Conservation (phyloP, 1,140 invertebrate species). For the Hycleus phaleratus region DNA sequence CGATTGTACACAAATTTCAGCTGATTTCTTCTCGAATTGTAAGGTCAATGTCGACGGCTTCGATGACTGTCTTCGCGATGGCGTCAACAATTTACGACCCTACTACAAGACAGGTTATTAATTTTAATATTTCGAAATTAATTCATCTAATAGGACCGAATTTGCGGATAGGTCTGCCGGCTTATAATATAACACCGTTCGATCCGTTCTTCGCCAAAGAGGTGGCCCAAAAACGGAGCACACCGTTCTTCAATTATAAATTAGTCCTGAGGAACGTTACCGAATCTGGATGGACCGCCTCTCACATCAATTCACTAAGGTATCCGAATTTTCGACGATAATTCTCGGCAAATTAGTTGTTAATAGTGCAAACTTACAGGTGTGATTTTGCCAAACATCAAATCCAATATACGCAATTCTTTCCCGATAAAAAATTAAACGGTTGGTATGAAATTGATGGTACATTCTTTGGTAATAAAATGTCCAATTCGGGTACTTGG, state of each 20-base stretch:
- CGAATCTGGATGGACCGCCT: slow-evolving; percentile 67
- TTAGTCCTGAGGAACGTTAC: slow-evolving; percentile 63
- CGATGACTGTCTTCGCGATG: slow-evolving; percentile 63
- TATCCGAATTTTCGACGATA: slow-evolving; percentile 19
- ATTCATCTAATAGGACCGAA: not conserved
- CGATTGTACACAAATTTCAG: slow-evolving; percentile 19
- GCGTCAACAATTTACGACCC: slow-evolving; percentile 60
- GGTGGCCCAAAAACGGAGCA: slow-evolving; percentile 54
- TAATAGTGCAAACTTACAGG: slow-evolving; percentile 42
- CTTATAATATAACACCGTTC: slow-evolving; percentile 62
- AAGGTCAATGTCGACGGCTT: slow-evolving; percentile 42
- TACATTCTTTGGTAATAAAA: slow-evolving; percentile 49
- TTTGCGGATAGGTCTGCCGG: slow-evolving; percentile 52
- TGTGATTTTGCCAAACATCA: slow-evolving; percentile 54
- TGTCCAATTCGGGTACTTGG: slow-evolving; percentile 59
- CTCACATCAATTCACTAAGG: slow-evolving; percentile 67
- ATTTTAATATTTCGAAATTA: not conserved
- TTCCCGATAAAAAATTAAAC: slow-evolving; percentile 65
- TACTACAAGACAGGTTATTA: slow-evolving; percentile 62
- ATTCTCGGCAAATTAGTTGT: too few species aligned
- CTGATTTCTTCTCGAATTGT: slow-evolving; percentile 35
- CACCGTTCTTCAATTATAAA: slow-evolving; percentile 56
- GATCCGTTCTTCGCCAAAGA: slow-evolving; percentile 67
- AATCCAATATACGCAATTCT: slow-evolving; percentile 69
- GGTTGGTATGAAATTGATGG: slow-evolving; percentile 62